Evolutionary conservation across 2,888 invertebrate genomes (phyloP).

Genomic region (Cryptosula pallasiana): DNA sequence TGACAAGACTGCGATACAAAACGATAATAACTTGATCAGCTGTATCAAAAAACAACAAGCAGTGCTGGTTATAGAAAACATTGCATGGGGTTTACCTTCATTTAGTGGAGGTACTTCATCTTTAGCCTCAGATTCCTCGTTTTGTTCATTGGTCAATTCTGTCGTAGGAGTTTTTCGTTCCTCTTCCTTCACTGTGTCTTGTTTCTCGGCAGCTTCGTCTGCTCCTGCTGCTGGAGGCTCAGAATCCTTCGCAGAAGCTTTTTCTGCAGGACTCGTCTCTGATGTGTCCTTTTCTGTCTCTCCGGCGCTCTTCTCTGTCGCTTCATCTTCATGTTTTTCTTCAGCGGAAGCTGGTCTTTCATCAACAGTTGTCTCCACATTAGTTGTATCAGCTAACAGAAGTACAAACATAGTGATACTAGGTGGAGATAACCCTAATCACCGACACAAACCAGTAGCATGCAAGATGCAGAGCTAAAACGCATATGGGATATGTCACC

Average conservation of each 20-base stretch:
- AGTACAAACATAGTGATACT: too few relatives aligned
- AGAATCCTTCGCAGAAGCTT: conserved; percentile 25
- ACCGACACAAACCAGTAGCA: too few relatives aligned
- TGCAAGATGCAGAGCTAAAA: too few relatives aligned
- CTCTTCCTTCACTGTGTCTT: too few relatives aligned
- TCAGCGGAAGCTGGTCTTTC: conserved; percentile 18
- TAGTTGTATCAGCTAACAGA: too few relatives aligned
- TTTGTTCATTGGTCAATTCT: not conserved
- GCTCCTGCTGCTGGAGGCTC: not conserved
- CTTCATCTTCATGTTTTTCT: conserved; percentile 28
- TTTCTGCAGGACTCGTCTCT: conserved; percentile 25
- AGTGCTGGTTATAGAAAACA: too few relatives aligned
- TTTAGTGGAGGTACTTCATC: conserved; percentile 6
- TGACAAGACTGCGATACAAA: too few relatives aligned
- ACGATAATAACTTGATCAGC: too few relatives aligned
- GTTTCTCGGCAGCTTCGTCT: conserved; percentile 23
- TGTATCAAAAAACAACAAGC: too few relatives aligned
- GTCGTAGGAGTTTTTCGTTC: too few relatives aligned
- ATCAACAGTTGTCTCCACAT: not conserved
- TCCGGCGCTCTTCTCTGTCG: conserved; percentile 24
- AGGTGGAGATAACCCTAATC: too few relatives aligned
- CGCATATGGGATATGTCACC: too few relatives aligned
- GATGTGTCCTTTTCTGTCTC: not conserved
- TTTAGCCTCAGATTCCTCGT: conserved; percentile 22
- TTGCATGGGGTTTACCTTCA: not conserved